Evolutionary conservation across 2,113 vertebrate species (phyloP).

Genomic region (Echinops telfairi): DNA sequence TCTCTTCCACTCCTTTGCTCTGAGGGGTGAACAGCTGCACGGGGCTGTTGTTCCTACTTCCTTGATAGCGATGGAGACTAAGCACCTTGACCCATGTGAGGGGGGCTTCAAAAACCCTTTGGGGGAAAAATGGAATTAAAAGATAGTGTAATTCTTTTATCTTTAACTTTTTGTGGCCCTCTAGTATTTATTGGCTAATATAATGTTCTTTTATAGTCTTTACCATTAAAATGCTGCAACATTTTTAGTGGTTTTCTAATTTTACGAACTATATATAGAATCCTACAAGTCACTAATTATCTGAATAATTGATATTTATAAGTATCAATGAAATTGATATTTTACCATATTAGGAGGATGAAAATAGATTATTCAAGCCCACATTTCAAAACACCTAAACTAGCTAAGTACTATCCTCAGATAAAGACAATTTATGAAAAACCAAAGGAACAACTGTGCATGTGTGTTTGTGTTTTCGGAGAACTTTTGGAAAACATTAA

Average conservation of each 20-base stretch:
- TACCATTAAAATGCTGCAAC: background rate
- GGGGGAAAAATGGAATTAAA: too few relatives aligned
- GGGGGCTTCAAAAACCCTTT: too few relatives aligned
- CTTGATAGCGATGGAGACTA: background rate
- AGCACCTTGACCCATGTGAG: background rate
- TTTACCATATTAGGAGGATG: background rate
- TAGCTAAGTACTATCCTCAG: constrained; percentile 24
- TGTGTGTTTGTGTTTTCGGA: too few relatives aligned
- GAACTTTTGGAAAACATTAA: too few relatives aligned
- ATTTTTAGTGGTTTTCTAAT: constrained; percentile 16
- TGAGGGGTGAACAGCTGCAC: background rate
- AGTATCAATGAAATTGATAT: background rate
- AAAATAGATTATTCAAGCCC: constrained; percentile 53
- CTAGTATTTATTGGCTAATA: background rate
- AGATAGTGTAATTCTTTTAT: too few relatives aligned
- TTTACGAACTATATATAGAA: constrained; percentile 52
- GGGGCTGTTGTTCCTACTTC: background rate
- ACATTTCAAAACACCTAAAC: constrained; percentile 52
- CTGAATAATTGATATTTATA: background rate
- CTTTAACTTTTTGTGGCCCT: too few relatives aligned
- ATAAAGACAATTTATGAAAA: background rate
- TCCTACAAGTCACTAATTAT: constrained; percentile 13
- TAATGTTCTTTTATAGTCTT: constrained; percentile 30
- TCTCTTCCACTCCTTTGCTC: background rate
- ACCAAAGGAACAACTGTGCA: too few relatives aligned